Percentiles rank a stretch among this genome's conserved stretches.
phyloP scores from a whole-genome alignment of 2,888 invertebrate species.

The Eupithecia centaureata region DNA sequence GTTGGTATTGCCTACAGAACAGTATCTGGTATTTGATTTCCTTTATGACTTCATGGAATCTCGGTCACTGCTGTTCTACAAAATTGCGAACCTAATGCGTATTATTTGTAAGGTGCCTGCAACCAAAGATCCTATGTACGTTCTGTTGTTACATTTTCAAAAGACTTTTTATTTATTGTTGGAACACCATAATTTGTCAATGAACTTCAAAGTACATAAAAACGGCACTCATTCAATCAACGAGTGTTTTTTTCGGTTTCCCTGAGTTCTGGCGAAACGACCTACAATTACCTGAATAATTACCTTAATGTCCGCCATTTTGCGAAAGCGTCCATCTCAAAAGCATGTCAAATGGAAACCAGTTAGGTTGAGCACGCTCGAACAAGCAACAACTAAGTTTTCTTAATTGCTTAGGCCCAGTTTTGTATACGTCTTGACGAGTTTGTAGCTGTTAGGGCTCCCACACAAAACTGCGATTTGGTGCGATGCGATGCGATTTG shows the following conservation, averaged over 20 bases:
- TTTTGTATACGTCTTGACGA: conserved; percentile 36
- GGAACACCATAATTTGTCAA: not conserved
- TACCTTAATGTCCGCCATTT: conserved; percentile 21
- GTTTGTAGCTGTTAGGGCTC: not conserved
- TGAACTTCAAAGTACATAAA: not conserved
- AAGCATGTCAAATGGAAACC: conserved; percentile 45
- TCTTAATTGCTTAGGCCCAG: conserved; percentile 45
- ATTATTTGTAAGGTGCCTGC: too few species aligned
- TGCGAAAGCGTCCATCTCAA: conserved; percentile 25
- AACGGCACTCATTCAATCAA: not conserved
- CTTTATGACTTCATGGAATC: too few species aligned
- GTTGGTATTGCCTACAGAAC: too few species aligned
- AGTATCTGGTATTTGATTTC: too few species aligned
- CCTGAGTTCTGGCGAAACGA: conserved; percentile 1
- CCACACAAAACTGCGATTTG: too few species aligned
- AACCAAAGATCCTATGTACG: too few species aligned
- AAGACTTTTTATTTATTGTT: not conserved
- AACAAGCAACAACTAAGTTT: conserved; percentile 45
- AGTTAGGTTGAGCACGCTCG: conserved; percentile 39
- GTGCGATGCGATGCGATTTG: too few species aligned
- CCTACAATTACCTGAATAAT: conserved; percentile 11
- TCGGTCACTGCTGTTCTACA: too few species aligned
- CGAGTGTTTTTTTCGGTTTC: not conserved
- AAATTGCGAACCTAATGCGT: too few species aligned
- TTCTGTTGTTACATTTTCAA: too few species aligned